These are phyloP conservation scores for Dysdera silvatica DNA, from an alignment of 1,140 invertebrate species.

Conservation along the genomic window DNA sequence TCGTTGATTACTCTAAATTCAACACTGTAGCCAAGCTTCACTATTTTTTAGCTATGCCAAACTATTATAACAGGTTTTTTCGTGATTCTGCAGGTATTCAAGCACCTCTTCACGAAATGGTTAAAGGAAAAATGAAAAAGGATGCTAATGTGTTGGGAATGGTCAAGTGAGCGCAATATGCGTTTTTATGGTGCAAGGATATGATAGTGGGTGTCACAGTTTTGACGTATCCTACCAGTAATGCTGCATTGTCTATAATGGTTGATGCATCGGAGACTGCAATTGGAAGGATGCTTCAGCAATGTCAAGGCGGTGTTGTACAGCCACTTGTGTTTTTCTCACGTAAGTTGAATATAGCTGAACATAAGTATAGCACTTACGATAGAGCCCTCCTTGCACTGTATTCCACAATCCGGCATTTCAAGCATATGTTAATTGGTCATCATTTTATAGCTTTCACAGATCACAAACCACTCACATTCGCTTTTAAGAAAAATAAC, in stretches of 20 bases:
- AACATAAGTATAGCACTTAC: slow-evolving; percentile 30
- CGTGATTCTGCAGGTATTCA: slow-evolving; percentile 30
- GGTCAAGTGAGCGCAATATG: not conserved
- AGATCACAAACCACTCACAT: slow-evolving; percentile 38
- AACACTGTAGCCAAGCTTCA: slow-evolving; percentile 37
- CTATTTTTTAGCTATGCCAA: slow-evolving; percentile 40
- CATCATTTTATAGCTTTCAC: slow-evolving; percentile 35
- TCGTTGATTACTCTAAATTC: slow-evolving; percentile 38
- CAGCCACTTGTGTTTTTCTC: slow-evolving; percentile 29
- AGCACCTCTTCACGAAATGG: slow-evolving; percentile 11
- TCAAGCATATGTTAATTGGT: slow-evolving; percentile 37
- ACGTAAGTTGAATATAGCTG: slow-evolving; percentile 14
- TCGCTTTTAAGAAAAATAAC: slow-evolving; percentile 28
- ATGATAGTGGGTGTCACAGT: not conserved
- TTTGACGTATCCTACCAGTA: slow-evolving; percentile 33
- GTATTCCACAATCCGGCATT: slow-evolving; percentile 34
- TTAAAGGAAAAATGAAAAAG: not conserved
- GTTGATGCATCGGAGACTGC: slow-evolving; percentile 24
- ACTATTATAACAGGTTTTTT: slow-evolving; percentile 43
- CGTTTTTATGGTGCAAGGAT: not conserved
- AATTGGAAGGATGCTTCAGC: slow-evolving; percentile 22
- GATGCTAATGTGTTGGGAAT: not conserved
- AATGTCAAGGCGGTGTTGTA: not conserved
- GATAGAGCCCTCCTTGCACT: slow-evolving; percentile 36
- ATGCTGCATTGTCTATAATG: not conserved